Conservation (phyloP, 2,888 invertebrate species). For the Adineta ricciae region DNA sequence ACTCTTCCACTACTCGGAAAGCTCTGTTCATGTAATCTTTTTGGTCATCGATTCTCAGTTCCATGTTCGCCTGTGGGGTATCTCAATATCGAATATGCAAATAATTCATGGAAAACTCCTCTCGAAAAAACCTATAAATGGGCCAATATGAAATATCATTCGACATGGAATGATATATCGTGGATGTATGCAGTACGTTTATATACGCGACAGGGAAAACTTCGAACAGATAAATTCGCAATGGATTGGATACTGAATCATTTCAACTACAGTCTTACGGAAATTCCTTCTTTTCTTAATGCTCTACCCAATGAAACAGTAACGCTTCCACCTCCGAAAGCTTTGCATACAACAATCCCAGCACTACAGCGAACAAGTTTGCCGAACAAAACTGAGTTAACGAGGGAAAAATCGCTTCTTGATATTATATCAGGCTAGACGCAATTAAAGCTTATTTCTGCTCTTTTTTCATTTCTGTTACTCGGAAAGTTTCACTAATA, state of each 20-base stretch:
- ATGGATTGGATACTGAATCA: neutral
- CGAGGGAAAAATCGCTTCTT: no score
- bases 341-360: no score
- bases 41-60: slow-evolving; percentile 3
- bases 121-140: slow-evolving; percentile 11
- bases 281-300: neutral
- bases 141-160: slow-evolving; percentile 16
- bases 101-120: neutral
- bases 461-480: no score
- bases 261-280: neutral
- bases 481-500: no score
- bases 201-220: slow-evolving; percentile 20
- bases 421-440: no score
- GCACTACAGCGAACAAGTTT: no score
- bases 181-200: slow-evolving; percentile 24
- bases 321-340: neutral
- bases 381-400: no score
- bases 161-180: slow-evolving; percentile 3
- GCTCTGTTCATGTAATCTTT: slow-evolving; percentile 15
- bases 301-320: neutral
- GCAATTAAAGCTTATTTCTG: no score
- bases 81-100: slow-evolving; percentile 25
- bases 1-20: neutral
- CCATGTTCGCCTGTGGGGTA: slow-evolving; percentile 11
- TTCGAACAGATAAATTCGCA: slow-evolving; percentile 1